Evolutionary conservation across 2,888 invertebrate species (phyloP).

Genomic region (Lumbricus terrestris): DNA sequence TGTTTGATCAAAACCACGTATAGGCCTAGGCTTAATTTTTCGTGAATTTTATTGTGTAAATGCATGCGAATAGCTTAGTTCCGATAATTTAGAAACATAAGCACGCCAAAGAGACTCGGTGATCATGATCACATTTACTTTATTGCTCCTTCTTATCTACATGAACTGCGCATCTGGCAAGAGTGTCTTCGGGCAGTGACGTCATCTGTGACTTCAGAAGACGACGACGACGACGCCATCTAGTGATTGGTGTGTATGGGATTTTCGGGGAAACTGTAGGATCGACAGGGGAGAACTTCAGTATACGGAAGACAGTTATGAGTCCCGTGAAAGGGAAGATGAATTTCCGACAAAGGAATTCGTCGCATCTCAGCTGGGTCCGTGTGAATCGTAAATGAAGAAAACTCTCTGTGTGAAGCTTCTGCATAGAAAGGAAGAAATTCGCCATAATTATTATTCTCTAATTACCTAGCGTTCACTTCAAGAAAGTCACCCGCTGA

Average conservation of each 20-base stretch:
- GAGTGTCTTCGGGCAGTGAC: no score
- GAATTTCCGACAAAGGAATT: not conserved
- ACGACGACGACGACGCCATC: not conserved
- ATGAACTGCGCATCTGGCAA: not conserved
- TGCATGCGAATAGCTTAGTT: no score
- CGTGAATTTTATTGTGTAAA: no score
- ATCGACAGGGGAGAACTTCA: not conserved
- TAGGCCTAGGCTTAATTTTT: no score
- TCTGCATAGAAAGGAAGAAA: not conserved
- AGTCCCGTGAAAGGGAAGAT: not conserved
- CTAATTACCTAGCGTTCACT: not conserved
- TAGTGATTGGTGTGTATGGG: not conserved
- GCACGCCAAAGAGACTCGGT: no score
- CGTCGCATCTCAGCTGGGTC: not conserved
- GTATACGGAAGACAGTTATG: not conserved
- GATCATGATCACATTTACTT: no score
- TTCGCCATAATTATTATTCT: no score
- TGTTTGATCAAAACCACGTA: no score
- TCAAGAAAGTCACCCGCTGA: not conserved
- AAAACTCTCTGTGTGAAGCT: not conserved
- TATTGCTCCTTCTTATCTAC: not conserved
- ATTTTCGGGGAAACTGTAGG: not conserved
- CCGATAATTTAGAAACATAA: no score
- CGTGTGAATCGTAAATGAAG: not conserved
- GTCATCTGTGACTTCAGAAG: not conserved